A percentile compares a stretch with the other conserved stretches of the same genome.
Evolutionary conservation across 1,140 invertebrate species (phyloP).

Genomic region (Pygmarrhopalites habei): DNA sequence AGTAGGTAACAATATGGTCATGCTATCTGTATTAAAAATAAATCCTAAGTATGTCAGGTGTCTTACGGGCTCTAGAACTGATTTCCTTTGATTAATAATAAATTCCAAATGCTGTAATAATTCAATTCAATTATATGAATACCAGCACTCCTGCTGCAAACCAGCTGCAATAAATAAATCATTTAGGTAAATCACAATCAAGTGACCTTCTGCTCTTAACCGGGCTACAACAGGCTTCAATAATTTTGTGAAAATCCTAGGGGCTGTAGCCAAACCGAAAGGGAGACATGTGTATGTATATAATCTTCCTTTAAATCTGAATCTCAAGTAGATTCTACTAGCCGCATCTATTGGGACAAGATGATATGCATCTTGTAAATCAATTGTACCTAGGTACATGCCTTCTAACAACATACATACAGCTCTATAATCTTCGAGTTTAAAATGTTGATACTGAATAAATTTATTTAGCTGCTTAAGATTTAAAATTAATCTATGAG

Average conservation of each 20-base stretch:
- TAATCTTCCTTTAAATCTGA: not conserved
- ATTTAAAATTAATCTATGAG: conserved; percentile 1
- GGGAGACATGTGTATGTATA: conserved; percentile 13
- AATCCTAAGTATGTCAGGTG: not conserved
- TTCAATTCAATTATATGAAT: not conserved
- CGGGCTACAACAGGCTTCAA: not conserved
- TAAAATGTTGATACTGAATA: not conserved
- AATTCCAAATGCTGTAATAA: not conserved
- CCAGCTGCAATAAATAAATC: not conserved
- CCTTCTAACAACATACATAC: not conserved
- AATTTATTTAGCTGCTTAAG: not conserved
- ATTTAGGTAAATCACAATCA: not conserved
- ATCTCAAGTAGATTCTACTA: not conserved
- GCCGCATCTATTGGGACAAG: not conserved
- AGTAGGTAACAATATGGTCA: not conserved
- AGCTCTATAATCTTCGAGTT: conserved; percentile 7
- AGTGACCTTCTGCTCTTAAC: not conserved
- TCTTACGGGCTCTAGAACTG: not conserved
- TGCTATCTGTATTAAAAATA: not conserved
- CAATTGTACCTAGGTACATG: conserved; percentile 2
- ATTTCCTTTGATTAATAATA: no score
- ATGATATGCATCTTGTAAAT: conserved; percentile 17
- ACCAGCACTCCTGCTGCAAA: not conserved
- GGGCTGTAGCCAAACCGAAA: conserved; percentile 9
- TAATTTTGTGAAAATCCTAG: conserved; percentile 12